A percentile compares a stretch with the other conserved stretches of the same genome.
These are phyloP conservation scores for Ammodytes marinus DNA, from an alignment of 2,113 vertebrate genomes.

Conservation along the genomic window DNA sequence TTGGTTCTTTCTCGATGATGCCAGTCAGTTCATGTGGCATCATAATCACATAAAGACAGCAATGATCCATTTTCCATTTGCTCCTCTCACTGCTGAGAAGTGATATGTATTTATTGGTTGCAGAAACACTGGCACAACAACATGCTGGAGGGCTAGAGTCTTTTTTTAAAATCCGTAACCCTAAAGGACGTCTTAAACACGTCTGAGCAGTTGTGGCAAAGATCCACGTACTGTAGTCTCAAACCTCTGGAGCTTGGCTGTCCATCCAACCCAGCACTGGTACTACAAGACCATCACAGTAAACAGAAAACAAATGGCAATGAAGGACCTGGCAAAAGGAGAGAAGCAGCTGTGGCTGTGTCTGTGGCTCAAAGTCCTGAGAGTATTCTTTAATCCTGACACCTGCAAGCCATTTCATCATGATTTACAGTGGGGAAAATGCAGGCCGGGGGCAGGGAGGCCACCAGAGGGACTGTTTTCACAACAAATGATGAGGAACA, in stretches of 20 bases:
- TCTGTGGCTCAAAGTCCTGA: conserved; percentile 87
- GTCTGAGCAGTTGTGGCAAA: conserved; percentile 15
- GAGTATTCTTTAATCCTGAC: conserved; percentile 96
- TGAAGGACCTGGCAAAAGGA: conserved; percentile 90
- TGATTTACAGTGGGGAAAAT: conserved; percentile 95
- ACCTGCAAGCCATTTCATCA: conserved; percentile 99
- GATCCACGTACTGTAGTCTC: conserved; percentile 24
- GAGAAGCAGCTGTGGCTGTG: conserved; percentile 92
- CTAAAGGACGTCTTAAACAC: conserved; percentile 77
- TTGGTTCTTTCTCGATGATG: background rate
- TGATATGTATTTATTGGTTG: conserved; percentile 82
- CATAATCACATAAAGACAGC: conserved; percentile 13
- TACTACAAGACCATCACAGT: conserved; percentile 62
- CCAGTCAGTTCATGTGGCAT: conserved; percentile 2
- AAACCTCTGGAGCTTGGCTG: conserved; percentile 71
- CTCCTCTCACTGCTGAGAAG: conserved; percentile 57
- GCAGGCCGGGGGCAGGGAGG: conserved; percentile 85
- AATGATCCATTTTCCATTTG: conserved; percentile 18
- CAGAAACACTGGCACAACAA: conserved; percentile 43
- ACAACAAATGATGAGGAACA: conserved; percentile 94
- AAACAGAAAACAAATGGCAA: conserved; percentile 83
- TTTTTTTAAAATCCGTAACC: conserved; percentile 81
- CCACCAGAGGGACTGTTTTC: conserved; percentile 90
- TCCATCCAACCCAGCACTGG: conserved; percentile 83
- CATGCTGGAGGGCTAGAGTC: conserved; percentile 82